Conservation (phyloP, 2,888 invertebrate genomes). For the Tethea ocularis region DNA sequence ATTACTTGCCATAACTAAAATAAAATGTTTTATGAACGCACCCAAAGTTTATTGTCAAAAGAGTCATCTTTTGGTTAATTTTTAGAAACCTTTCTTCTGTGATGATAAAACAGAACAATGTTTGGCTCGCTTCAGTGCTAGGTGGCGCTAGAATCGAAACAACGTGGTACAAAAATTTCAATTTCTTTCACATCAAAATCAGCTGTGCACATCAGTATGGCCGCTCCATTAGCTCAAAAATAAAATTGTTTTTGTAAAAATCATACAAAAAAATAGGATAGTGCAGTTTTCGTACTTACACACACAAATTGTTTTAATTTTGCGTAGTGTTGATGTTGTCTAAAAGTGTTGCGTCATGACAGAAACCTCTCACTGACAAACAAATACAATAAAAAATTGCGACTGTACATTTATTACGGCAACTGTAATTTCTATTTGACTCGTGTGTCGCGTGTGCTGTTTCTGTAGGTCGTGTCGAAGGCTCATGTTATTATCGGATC, state of each 20-base stretch:
- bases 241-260: constrained; percentile 73
- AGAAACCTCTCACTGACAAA: constrained; percentile 82
- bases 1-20: background rate
- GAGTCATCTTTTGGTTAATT: constrained; percentile 13
- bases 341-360: constrained; percentile 84
- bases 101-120: constrained; percentile 52
- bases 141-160: constrained; percentile 67
- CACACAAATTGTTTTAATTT: constrained; percentile 54
- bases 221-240: constrained; percentile 75
- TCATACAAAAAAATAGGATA: constrained; percentile 71
- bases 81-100: constrained; percentile 16
- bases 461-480: constrained; percentile 54
- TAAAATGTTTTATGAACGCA: background rate
- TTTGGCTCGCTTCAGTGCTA: constrained; percentile 33
- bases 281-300: constrained; percentile 75
- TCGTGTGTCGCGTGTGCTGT: constrained; percentile 41
- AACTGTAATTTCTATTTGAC: constrained; percentile 63
- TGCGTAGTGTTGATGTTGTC: constrained; percentile 73
- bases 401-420: constrained; percentile 51
- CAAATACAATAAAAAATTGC: constrained; percentile 81
- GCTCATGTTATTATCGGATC: constrained; percentile 71
- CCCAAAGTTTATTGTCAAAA: background rate
- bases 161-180: constrained; percentile 75
- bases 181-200: constrained; percentile 82
- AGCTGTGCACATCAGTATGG: constrained; percentile 84